These are phyloP conservation scores for Pollenia amentaria DNA, from an alignment of 2,888 invertebrate genomes.

Conservation along the genomic window DNA sequence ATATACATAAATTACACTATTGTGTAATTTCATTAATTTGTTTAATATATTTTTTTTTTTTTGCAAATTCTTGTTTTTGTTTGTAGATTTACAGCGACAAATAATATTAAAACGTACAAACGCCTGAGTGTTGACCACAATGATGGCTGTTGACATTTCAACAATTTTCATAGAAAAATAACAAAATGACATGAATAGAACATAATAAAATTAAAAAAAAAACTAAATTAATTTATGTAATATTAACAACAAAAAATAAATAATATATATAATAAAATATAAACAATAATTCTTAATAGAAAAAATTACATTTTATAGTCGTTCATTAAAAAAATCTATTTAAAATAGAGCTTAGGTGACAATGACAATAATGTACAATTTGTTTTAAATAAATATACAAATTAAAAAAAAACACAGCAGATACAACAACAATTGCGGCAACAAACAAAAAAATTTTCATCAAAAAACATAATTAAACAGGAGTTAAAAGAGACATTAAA, in stretches of 20 bases:
- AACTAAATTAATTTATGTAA: slow-evolving; percentile 66
- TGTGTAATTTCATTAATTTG: slow-evolving; percentile 38
- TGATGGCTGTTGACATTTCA: slow-evolving; percentile 76
- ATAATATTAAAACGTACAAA: slow-evolving; percentile 49
- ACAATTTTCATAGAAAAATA: slow-evolving; percentile 71
- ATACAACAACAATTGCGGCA: slow-evolving; percentile 19
- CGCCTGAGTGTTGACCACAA: slow-evolving; percentile 74
- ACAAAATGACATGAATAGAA: slow-evolving; percentile 70
- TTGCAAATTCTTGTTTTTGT: neutral
- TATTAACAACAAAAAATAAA: slow-evolving; percentile 52
- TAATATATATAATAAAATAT: neutral
- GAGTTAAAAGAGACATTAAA: slow-evolving; percentile 43
- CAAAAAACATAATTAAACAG: slow-evolving; percentile 54
- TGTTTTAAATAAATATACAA: slow-evolving; percentile 58
- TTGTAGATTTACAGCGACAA: slow-evolving; percentile 14
- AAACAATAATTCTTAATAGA: slow-evolving; percentile 48
- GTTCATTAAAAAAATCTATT: slow-evolving; percentile 60
- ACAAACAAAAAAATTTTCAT: slow-evolving; percentile 41
- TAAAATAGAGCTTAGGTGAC: slow-evolving; percentile 70
- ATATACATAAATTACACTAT: neutral
- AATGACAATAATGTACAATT: slow-evolving; percentile 70
- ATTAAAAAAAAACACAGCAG: slow-evolving; percentile 5
- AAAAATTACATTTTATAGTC: slow-evolving; percentile 45
- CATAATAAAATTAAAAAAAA: slow-evolving; percentile 61
- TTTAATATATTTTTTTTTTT: neutral